These are phyloP conservation scores for Geopemphigus sp. DNA, from an alignment of 1,140 invertebrate species.

Conservation along the genomic window DNA sequence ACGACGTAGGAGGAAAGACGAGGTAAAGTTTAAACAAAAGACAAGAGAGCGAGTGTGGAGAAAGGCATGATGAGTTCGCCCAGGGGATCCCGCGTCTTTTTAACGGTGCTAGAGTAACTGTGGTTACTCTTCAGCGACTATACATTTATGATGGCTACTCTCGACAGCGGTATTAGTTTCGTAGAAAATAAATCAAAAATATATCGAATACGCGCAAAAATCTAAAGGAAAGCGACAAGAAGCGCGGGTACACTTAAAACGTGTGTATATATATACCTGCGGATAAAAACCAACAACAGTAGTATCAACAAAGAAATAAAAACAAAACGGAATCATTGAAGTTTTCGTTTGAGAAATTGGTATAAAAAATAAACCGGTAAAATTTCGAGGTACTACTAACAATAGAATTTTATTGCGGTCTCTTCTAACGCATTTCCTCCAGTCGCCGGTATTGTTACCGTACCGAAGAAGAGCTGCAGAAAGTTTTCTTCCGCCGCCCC, in stretches of 20 bases:
- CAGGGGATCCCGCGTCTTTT: constrained; percentile 9
- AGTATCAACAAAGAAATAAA: background rate
- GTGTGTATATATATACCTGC: background rate
- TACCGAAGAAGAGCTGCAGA: constrained; percentile 22
- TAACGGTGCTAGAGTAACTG: background rate
- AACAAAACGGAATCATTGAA: constrained; percentile 1
- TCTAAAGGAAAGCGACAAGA: background rate
- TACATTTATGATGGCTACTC: background rate
- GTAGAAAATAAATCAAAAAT: constrained; percentile 8
- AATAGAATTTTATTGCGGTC: constrained; percentile 47
- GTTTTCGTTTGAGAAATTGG: constrained; percentile 3
- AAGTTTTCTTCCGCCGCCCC: constrained; percentile 28
- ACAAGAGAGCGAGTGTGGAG: constrained; percentile 22
- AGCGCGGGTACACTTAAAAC: background rate
- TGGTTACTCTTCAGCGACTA: background rate
- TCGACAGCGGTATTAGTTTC: background rate
- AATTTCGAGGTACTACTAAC: constrained; percentile 17
- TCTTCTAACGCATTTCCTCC: constrained; percentile 16
- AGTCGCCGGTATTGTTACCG: constrained; percentile 10
- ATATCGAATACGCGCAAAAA: background rate
- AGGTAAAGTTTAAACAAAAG: constrained; percentile 23
- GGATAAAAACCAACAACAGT: background rate
- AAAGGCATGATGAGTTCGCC: constrained; percentile 23
- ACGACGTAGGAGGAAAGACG: background rate
- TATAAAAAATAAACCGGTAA: constrained; percentile 28